A percentile compares a stretch with the other conserved stretches of the same genome.
These are phyloP conservation scores for Trichopoda pennipes DNA, from an alignment of 2,888 invertebrate species.

Conservation along the genomic window DNA sequence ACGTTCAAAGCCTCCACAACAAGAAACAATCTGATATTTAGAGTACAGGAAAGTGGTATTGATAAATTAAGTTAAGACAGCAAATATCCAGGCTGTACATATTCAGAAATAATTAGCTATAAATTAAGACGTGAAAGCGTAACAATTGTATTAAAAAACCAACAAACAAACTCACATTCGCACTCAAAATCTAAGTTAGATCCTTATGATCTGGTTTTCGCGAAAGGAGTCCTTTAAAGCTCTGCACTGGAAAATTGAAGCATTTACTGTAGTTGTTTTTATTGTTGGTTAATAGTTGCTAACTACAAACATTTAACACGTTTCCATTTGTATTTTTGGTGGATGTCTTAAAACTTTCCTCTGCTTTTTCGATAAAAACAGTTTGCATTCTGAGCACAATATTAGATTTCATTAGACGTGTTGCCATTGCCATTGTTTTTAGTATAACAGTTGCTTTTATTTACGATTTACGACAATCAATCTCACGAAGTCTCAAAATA, in stretches of 20 bases:
- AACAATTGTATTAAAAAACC: too few relatives aligned
- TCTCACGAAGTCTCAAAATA: constrained; percentile 62
- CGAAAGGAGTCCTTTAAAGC: constrained; percentile 18
- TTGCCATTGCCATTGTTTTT: constrained; percentile 34
- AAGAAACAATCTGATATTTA: too few relatives aligned
- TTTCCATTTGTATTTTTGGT: constrained; percentile 34
- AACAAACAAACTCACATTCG: too few relatives aligned
- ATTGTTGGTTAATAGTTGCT: constrained; percentile 54
- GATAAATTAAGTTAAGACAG: too few relatives aligned
- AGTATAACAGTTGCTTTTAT: constrained; percentile 50
- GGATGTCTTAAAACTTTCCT: constrained; percentile 7
- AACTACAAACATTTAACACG: constrained; percentile 45
- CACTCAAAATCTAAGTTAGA: too few relatives aligned
- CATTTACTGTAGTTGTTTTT: constrained; percentile 22
- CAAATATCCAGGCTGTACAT: too few relatives aligned
- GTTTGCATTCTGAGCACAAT: constrained; percentile 33
- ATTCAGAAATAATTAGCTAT: too few relatives aligned
- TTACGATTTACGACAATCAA: constrained; percentile 39
- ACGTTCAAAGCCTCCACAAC: too few relatives aligned
- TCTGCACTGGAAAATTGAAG: constrained; percentile 24
- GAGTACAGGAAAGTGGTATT: too few relatives aligned
- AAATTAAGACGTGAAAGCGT: too few relatives aligned
- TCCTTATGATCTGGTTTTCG: not conserved
- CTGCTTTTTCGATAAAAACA: not conserved
- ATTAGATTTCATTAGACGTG: constrained; percentile 41